phyloP scores from a whole-genome alignment of 2,888 invertebrate species.

The Chironomus riparius region DNA sequence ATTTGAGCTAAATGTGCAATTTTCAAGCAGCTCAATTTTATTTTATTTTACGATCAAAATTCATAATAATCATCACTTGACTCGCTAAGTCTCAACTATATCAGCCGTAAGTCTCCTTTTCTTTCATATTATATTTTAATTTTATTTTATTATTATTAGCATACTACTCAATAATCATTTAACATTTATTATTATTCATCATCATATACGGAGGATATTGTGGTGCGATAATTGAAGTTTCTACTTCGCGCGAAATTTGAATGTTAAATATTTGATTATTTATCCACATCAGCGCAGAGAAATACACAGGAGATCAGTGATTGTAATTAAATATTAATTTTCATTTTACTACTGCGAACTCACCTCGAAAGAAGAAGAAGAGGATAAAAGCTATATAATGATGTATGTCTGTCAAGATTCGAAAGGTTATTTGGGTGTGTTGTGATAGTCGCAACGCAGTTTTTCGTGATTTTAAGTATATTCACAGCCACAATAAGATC shows the following conservation, averaged over 20 bases:
- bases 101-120: background rate
- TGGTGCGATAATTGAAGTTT: constrained; percentile 25
- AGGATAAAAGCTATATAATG: no score
- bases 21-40: background rate
- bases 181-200: background rate
- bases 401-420: no score
- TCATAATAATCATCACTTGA: background rate
- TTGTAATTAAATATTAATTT: constrained; percentile 26
- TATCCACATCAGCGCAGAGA: background rate
- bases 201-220: background rate
- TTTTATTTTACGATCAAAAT: background rate
- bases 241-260: constrained; percentile 20
- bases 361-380: no score
- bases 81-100: background rate
- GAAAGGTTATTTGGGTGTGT: no score
- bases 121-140: no score
- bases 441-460: no score
- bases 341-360: constrained; percentile 20
- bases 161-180: background rate
- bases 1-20: no score
- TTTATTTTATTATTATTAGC: background rate
- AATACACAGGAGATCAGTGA: constrained; percentile 5
- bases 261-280: constrained; percentile 19
- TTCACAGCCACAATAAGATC: no score
- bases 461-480: no score